Evolutionary conservation across 2,888 invertebrate species (phyloP).

Genomic region (Ceratothoa steindachneri): DNA sequence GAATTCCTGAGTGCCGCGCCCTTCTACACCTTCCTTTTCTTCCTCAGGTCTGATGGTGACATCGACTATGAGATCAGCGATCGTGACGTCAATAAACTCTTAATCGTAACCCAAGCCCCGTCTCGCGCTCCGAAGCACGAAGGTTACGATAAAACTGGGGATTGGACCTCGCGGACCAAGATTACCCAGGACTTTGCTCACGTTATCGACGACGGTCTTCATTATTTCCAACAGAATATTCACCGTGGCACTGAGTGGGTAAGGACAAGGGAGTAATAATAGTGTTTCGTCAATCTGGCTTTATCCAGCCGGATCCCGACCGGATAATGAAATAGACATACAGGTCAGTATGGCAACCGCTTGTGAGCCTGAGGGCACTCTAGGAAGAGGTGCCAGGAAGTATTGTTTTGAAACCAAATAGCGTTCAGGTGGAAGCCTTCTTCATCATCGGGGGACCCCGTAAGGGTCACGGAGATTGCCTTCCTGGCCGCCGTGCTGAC

Average conservation of each 20-base stretch:
- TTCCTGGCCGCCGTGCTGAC: too few relatives aligned
- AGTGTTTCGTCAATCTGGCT: neutral
- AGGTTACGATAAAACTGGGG: constrained; percentile 84
- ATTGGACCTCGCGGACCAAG: constrained; percentile 83
- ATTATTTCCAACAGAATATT: constrained; percentile 91
- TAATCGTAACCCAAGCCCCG: constrained; percentile 80
- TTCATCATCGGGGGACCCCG: neutral
- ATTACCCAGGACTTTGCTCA: constrained; percentile 91
- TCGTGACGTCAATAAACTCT: constrained; percentile 82
- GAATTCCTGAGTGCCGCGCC: too few relatives aligned
- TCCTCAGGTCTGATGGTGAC: constrained; percentile 43
- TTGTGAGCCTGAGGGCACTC: neutral
- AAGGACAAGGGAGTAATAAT: constrained; percentile 48
- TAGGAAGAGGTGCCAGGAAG: too few relatives aligned
- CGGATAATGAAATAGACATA: too few relatives aligned
- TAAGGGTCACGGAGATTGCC: too few relatives aligned
- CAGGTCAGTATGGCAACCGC: too few relatives aligned
- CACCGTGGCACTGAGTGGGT: constrained; percentile 67
- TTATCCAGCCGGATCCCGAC: too few relatives aligned
- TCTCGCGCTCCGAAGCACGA: constrained; percentile 71
- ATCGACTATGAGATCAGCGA: constrained; percentile 75
- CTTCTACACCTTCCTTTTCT: too few relatives aligned
- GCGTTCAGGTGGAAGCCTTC: neutral
- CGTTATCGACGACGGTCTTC: constrained; percentile 94
- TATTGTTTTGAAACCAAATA: too few relatives aligned